Conservation (phyloP, 2,113 vertebrate genomes). For the Anas platyrhynchos region DNA sequence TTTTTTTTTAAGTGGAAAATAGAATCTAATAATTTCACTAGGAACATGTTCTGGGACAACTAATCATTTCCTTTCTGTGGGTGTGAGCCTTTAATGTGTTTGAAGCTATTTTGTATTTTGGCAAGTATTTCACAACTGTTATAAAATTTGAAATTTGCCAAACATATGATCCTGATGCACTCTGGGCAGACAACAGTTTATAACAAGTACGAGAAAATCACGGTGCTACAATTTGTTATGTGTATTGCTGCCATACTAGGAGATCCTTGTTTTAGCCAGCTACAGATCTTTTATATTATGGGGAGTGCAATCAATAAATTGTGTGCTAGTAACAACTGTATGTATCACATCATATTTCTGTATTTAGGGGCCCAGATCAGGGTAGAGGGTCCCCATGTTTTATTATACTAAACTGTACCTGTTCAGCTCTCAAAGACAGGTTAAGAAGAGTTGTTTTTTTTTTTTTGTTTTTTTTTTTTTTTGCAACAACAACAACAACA, state of each 20-base stretch:
- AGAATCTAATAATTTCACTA: background rate
- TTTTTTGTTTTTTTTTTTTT: no score
- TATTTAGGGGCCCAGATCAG: constrained; percentile 12
- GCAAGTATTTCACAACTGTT: background rate
- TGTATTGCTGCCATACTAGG: background rate
- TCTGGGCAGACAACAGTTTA: background rate
- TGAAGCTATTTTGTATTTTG: background rate
- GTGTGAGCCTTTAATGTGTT: background rate
- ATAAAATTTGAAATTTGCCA: background rate
- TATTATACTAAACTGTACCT: constrained; percentile 11
- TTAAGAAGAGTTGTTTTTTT: constrained; percentile 9
- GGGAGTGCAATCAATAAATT: background rate
- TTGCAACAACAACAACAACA: background rate
- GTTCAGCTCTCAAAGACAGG: background rate
- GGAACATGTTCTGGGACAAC: background rate
- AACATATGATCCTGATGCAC: background rate
- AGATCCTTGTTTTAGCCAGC: background rate
- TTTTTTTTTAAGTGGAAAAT: background rate
- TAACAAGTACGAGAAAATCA: background rate
- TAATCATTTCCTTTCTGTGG: background rate
- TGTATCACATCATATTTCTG: constrained; percentile 53
- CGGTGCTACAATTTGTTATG: background rate
- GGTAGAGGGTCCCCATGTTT: background rate
- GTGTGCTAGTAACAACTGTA: background rate
- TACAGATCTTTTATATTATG: background rate